phyloP scores from a whole-genome alignment of 23 tunicate species.

The Clavelina lepadiformis region DNA sequence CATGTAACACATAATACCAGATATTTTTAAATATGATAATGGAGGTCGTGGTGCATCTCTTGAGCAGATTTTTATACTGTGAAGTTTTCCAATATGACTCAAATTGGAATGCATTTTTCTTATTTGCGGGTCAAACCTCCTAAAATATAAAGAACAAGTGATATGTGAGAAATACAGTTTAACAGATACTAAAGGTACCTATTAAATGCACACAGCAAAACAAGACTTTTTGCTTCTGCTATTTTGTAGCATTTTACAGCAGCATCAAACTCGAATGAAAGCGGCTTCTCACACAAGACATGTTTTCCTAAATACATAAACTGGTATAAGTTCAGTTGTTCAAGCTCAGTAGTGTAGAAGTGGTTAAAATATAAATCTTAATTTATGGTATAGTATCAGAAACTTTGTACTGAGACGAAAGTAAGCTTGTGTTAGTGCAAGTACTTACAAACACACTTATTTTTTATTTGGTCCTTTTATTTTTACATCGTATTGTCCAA shows the following conservation, averaged over 20 bases:
- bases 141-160: constrained; percentile 19
- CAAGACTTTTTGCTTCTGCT: constrained; percentile 48
- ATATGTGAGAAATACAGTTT: neutral
- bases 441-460: no score
- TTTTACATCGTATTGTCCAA: no score
- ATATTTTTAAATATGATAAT: constrained; percentile 60
- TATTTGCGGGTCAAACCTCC: constrained; percentile 95
- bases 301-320: constrained; percentile 60
- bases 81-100: constrained; percentile 47
- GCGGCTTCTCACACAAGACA: constrained; percentile 93
- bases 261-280: constrained; percentile 49
- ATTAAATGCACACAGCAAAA: constrained; percentile 91
- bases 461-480: no score
- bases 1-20: no score
- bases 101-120: constrained; percentile 24
- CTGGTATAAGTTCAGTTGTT: no score
- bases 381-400: no score
- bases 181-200: constrained; percentile 59
- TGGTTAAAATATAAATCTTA: no score
- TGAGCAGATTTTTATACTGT: constrained; percentile 79
- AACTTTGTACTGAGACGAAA: no score
- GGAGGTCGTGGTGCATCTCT: constrained; percentile 96
- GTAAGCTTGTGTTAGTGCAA: no score
- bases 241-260: constrained; percentile 46
- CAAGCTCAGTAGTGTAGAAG: no score